Conservation (phyloP, 1,140 invertebrate species). For the Geopemphigus sp. region DNA sequence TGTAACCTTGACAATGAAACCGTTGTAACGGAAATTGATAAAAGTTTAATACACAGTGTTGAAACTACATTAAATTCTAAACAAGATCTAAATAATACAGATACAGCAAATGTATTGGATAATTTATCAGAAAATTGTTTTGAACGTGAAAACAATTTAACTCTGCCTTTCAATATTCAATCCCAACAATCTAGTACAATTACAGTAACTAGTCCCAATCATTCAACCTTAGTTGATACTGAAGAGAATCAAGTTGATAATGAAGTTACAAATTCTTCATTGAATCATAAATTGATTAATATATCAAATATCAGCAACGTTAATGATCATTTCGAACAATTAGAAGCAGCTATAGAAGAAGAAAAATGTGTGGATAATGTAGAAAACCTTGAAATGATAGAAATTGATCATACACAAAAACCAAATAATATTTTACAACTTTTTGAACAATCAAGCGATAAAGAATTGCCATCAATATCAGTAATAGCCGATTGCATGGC, state of each 20-base stretch:
- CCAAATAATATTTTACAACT: background rate
- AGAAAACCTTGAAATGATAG: no score
- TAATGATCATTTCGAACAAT: background rate
- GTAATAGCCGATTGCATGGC: background rate
- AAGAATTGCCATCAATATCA: conserved; percentile 16
- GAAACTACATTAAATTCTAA: background rate
- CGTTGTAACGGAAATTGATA: background rate
- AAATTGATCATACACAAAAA: background rate
- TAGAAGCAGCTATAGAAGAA: background rate
- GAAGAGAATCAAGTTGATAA: background rate
- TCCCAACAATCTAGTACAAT: background rate
- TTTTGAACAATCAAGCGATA: background rate
- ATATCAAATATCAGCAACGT: background rate
- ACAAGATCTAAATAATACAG: background rate
- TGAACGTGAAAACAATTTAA: background rate
- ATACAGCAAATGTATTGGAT: background rate
- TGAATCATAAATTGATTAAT: background rate
- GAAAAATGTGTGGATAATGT: background rate
- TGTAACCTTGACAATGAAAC: background rate
- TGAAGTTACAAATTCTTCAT: background rate
- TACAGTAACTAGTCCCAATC: background rate
- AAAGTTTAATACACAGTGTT: background rate
- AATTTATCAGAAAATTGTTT: background rate
- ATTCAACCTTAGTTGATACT: background rate
- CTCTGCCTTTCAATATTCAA: conserved; percentile 3